A percentile compares a stretch with the other conserved stretches of the same genome.
Conservation (phyloP, 2,797 vertebrate genomes). For the Podargus strigoides region DNA sequence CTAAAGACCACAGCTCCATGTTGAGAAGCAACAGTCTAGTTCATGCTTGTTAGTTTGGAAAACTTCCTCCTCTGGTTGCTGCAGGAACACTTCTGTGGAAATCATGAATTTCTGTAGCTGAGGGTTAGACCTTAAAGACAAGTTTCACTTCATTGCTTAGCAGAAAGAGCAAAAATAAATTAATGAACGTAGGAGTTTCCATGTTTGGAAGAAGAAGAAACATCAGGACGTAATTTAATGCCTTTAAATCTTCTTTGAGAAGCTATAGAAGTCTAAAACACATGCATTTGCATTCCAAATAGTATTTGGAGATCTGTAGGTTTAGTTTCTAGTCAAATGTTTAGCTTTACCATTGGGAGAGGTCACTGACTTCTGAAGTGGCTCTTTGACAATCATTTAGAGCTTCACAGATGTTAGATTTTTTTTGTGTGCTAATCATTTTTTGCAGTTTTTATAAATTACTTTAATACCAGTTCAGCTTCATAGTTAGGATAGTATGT, state of each 20-base stretch:
- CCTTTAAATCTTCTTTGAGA: not conserved
- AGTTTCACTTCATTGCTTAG: not conserved
- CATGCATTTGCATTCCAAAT: not conserved
- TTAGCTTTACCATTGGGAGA: not conserved
- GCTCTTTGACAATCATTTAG: slow-evolving; percentile 39
- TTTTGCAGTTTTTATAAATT: not conserved
- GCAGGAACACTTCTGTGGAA: not conserved
- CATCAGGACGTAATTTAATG: not conserved
- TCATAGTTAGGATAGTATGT: not conserved
- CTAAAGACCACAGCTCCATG: not conserved
- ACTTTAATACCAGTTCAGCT: not conserved
- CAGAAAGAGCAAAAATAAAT: not conserved
- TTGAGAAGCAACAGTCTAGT: not conserved
- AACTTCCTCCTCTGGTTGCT: not conserved
- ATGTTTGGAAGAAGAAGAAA: not conserved
- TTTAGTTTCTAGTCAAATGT: not conserved
- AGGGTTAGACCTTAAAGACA: not conserved
- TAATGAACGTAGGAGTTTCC: not conserved
- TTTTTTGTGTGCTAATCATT: slow-evolving; percentile 27
- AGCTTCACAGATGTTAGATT: not conserved
- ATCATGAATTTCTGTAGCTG: not conserved
- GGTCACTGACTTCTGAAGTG: not conserved
- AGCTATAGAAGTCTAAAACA: not conserved
- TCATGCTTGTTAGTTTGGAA: not conserved
- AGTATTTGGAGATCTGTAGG: not conserved